Evolutionary conservation across 1,140 invertebrate genomes (phyloP).

Genomic region (Dendroctonus ponderosae): DNA sequence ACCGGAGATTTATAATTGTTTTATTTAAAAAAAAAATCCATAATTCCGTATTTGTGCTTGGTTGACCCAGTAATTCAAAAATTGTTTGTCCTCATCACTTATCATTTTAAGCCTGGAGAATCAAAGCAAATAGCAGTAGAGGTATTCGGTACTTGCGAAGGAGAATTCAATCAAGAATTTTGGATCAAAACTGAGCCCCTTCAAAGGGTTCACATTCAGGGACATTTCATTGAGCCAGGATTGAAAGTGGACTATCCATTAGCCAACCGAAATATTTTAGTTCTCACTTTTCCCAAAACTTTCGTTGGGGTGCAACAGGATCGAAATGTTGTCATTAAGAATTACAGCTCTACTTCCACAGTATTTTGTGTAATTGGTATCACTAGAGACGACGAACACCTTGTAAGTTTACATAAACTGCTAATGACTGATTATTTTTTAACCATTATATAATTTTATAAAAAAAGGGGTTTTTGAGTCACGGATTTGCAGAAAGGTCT

Average conservation of each 20-base stretch:
- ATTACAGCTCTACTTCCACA: constrained; percentile 37
- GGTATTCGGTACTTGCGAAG: constrained; percentile 34
- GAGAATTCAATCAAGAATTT: constrained; percentile 38
- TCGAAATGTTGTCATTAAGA: constrained; percentile 35
- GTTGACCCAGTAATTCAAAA: too few species aligned
- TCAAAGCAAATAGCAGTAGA: constrained; percentile 33
- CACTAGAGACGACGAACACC: background rate
- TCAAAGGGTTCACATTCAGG: constrained; percentile 33
- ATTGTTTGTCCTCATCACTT: too few species aligned
- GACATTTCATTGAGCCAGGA: constrained; percentile 36
- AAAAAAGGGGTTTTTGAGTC: background rate
- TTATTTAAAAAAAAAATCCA: too few species aligned
- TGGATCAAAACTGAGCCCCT: constrained; percentile 43
- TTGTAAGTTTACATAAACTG: background rate
- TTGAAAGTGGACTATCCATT: constrained; percentile 32
- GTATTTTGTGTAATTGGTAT: constrained; percentile 36
- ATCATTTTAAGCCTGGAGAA: constrained; percentile 27
- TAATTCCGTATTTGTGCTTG: too few species aligned
- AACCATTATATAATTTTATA: background rate
- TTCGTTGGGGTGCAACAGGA: constrained; percentile 36
- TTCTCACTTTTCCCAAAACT: constrained; percentile 39
- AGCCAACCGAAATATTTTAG: constrained; percentile 22
- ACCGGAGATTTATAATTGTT: too few species aligned
- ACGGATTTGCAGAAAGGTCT: too few species aligned
- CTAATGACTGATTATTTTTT: background rate